A percentile compares a stretch with the other conserved stretches of the same genome.
Conservation (phyloP, 2,113 vertebrate species). For the Hippocampus abdominalis region DNA sequence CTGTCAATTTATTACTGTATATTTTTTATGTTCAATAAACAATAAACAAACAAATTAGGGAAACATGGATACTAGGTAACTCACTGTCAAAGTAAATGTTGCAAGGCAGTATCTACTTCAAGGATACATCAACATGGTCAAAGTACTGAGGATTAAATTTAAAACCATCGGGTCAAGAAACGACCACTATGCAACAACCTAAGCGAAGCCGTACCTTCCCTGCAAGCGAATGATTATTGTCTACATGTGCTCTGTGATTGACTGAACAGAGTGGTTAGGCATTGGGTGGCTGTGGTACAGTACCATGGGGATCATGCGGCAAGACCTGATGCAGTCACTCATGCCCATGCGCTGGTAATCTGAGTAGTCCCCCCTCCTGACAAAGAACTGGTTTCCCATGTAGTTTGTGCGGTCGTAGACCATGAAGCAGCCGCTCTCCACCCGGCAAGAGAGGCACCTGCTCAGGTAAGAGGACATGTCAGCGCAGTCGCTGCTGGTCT, state of each 20-base stretch:
- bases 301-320: slow-evolving; percentile 74
- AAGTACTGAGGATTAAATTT: background rate
- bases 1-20: no score
- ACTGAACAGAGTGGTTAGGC: background rate
- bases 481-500: slow-evolving; percentile 67
- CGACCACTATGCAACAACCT: background rate
- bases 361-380: slow-evolving; percentile 68
- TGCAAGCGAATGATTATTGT: background rate
- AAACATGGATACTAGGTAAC: background rate
- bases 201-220: background rate
- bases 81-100: background rate
- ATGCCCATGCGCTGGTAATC: slow-evolving; percentile 73
- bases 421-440: slow-evolving; percentile 76
- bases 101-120: background rate
- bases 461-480: slow-evolving; percentile 71
- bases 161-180: background rate
- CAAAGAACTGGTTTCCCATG: slow-evolving; percentile 69
- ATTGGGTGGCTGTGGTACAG: slow-evolving; percentile 5
- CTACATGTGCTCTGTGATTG: background rate
- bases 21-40: no score
- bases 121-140: background rate
- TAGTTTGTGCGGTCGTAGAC: slow-evolving; percentile 66
- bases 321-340: slow-evolving; percentile 71
- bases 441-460: slow-evolving; percentile 68
- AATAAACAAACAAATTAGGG: no score